Base-by-base conservation (phyloP, 2,888 invertebrate genomes). In the Lycaena phlaeas region DNA sequence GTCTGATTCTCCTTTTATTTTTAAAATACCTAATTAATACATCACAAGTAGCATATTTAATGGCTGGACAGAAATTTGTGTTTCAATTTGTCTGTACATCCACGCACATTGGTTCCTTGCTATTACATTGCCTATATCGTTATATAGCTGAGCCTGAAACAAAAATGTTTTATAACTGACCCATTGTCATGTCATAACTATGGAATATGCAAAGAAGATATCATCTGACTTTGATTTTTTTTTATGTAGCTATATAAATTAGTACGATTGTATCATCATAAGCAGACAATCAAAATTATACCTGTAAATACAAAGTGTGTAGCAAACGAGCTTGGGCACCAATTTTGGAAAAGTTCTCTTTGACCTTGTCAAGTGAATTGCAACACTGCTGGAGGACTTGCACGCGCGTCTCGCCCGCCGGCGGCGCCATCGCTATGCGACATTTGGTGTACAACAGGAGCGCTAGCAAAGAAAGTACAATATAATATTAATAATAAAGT, bases 51-150 rank as follows among this genome's bases (percentile, higher is more conserved):
- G 66, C 51, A 77, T 79, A 52, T 82, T 82, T 39, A 85, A 77
- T 46, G 86, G 78, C 67, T 90, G 86, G 36, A 88, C 81, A 10
- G 87, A 87, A 68, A 89, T 89, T 59, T 93, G 92, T 52, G 89
- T 88, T 66, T 94, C 92, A 38, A 95, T 79, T 50, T 91, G 89
- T 45, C 91, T 87, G 61, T 92, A 95, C 73, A 93, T 91, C 60
- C 91, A 89, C 0, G 96, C 91, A 63, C 91, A 92, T 54, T 91
- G 91, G 68, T 96, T 95, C 46, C 95, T 87, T 52, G 94, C 90
- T 1, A 86, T 78, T 9, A 86, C 84, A 58, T 89, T 86, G 1
- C 91, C 90, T 2, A 95, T 79, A 50, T 91, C 90, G 57, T 96
- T 87, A 58, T 91, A 94, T 1, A 94, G 78, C 50, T 90, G 87